Percentiles rank a stretch among this genome's conserved stretches.
These are phyloP conservation scores for Aphodius granarius DNA, from an alignment of 2,888 invertebrate genomes.

Conservation along the genomic window DNA sequence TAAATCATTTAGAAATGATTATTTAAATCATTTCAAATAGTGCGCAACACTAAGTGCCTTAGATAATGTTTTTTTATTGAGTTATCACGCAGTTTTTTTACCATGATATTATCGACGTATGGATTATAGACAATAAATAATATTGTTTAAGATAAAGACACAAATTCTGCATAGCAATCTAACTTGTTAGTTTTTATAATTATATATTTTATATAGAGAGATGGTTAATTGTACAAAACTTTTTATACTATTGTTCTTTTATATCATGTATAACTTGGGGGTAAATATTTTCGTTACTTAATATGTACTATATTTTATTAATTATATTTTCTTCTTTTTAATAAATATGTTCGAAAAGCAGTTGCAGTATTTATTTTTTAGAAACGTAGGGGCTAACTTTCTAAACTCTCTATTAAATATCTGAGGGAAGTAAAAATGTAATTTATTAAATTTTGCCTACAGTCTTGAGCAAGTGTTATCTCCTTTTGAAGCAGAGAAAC, in stretches of 20 bases:
- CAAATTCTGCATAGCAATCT: too few species aligned
- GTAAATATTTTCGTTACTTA: not conserved
- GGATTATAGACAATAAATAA: not conserved
- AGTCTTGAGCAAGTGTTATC: not conserved
- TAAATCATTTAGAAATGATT: too few species aligned
- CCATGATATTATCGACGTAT: not conserved
- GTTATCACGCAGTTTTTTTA: not conserved
- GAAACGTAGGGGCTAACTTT: not conserved
- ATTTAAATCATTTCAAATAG: too few species aligned
- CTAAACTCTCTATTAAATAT: too few species aligned
- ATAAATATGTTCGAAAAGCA: not conserved
- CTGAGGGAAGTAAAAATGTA: too few species aligned
- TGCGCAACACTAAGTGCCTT: conserved; percentile 7
- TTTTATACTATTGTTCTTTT: not conserved
- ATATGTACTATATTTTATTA: not conserved
- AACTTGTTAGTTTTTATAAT: not conserved
- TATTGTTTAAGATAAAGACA: not conserved
- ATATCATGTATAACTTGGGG: not conserved
- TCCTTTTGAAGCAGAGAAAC: too few species aligned
- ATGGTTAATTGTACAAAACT: not conserved
- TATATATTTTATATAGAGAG: not conserved
- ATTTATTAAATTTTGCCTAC: too few species aligned
- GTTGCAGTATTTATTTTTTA: not conserved
- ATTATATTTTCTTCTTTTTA: not conserved
- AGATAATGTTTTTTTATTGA: not conserved